Percentiles rank a stretch among this genome's conserved stretches.
Evolutionary conservation across 2,888 invertebrate species (phyloP).

Genomic region (Platycheirus rosarum): DNA sequence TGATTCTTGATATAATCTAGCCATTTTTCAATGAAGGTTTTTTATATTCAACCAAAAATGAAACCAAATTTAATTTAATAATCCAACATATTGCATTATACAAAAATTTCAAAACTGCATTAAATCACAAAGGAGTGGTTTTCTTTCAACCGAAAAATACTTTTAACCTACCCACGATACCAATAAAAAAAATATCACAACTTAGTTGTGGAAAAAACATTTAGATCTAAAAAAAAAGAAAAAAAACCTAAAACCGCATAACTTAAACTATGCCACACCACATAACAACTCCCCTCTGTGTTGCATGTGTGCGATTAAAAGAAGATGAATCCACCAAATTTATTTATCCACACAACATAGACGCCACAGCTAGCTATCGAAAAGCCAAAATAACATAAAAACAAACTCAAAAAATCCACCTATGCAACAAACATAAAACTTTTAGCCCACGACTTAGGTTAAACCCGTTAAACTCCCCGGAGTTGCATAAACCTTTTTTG

Average conservation of each 20-base stretch:
- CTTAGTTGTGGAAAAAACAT: not conserved
- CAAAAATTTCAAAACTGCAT: not conserved
- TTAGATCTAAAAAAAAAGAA: not conserved
- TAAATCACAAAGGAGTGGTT: not conserved
- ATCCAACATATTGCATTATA: not conserved
- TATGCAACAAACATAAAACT: constrained; percentile 37
- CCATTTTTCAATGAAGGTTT: too few species aligned
- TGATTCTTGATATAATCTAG: too few species aligned
- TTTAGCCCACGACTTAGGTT: constrained; percentile 61
- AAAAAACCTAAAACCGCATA: constrained; percentile 26
- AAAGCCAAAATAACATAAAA: constrained; percentile 2
- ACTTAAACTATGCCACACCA: constrained; percentile 46
- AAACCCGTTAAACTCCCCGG: constrained; percentile 57
- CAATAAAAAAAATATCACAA: constrained; percentile 20
- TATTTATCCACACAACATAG: constrained; percentile 28
- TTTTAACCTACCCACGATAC: constrained; percentile 19
- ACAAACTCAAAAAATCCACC: constrained; percentile 49
- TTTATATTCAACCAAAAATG: not conserved
- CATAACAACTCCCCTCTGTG: constrained; percentile 7
- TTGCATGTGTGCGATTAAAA: constrained; percentile 39
- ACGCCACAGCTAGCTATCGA: not conserved
- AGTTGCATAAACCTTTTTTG: constrained; percentile 69
- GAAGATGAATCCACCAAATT: constrained; percentile 58
- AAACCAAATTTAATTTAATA: not conserved
- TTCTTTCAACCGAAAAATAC: not conserved